Evolutionary conservation across 1,140 invertebrate genomes (phyloP), one percentile per base, ranked within the genome.

Genomic region (Procambarus clarkii): DNA sequence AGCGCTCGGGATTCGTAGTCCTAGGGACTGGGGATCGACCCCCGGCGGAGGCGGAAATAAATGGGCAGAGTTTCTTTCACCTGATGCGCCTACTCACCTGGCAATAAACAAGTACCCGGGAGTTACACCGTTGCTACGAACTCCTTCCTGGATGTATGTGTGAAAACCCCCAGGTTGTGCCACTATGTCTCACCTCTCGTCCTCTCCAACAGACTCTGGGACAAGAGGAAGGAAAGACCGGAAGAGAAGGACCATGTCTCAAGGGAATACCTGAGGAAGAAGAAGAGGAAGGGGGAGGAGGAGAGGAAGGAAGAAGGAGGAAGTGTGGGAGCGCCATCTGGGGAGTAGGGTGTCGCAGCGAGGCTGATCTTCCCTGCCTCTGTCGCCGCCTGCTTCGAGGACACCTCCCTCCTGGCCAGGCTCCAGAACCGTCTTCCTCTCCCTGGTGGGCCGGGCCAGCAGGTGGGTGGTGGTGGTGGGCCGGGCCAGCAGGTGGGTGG

Each of bases 331-430:
- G 69, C 34, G n/a, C 5, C 11, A 74, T 74, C 60, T 86, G 85
- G 85, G 85, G 85, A 7, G 85, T 86, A n/a, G 76, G 71, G 46
- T 50, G 76, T 18, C 24, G 74, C 7, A 58, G 74, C 24, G 85
- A 86, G 48, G 79, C 79, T 54, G 79, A 81, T 48, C 50, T 86
- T 4, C 85, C 85, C 50, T n/a, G 71, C 71, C 48, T 76, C 85
- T 45, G 85, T 86, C 85, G 54, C 71, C 54, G 74, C 71, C n/a
- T 86, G 85, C 64, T 86, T 86, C 74, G 85, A 86, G 54, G 85
- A 77, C 74, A n/a, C 85, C 5, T 78, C 81, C 34, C 18, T 86
- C 11, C 74, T 86, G 85, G 85, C 85, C 18, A 86, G 48, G 85
- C 48, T 86, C 48, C 85, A 86, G 50, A 77, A 44, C 34, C 85